These are phyloP conservation scores for Linnaemya tessellans DNA, from an alignment of 2,888 invertebrate species.

Conservation along the genomic window DNA sequence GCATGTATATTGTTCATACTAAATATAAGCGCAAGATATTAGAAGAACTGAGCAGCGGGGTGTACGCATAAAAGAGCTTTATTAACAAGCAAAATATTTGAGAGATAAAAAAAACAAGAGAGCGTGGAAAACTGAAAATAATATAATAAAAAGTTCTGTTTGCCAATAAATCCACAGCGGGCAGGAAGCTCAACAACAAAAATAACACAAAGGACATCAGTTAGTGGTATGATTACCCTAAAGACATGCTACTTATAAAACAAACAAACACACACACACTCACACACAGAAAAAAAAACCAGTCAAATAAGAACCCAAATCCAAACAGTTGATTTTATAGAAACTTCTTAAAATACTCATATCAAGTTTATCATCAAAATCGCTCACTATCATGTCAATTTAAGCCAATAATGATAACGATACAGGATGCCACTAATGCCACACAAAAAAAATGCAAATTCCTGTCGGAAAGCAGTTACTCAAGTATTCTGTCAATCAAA, in stretches of 20 bases:
- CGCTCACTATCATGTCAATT: conserved; percentile 28
- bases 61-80: conserved; percentile 57
- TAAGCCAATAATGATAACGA: conserved; percentile 14
- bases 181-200: conserved; percentile 47
- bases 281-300: too few species aligned
- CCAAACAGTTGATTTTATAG: conserved; percentile 53
- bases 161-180: conserved; percentile 68
- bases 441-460: background rate
- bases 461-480: too few species aligned
- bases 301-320: conserved; percentile 18
- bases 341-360: conserved; percentile 42
- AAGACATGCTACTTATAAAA: conserved; percentile 22
- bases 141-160: conserved; percentile 52
- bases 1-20: conserved; percentile 16
- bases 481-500: too few species aligned
- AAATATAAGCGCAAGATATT: conserved; percentile 41
- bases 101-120: conserved; percentile 26
- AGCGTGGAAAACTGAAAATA: conserved; percentile 45
- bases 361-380: conserved; percentile 28
- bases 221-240: conserved; percentile 49
- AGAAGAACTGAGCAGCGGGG: conserved; percentile 17
- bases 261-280: too few species aligned
- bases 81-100: conserved; percentile 50
- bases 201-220: conserved; percentile 48
- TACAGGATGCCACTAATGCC: background rate